Percentiles rank a stretch among this genome's conserved stretches.
Conservation (phyloP, 2,888 invertebrate species). For the Drosophila tripunctata region DNA sequence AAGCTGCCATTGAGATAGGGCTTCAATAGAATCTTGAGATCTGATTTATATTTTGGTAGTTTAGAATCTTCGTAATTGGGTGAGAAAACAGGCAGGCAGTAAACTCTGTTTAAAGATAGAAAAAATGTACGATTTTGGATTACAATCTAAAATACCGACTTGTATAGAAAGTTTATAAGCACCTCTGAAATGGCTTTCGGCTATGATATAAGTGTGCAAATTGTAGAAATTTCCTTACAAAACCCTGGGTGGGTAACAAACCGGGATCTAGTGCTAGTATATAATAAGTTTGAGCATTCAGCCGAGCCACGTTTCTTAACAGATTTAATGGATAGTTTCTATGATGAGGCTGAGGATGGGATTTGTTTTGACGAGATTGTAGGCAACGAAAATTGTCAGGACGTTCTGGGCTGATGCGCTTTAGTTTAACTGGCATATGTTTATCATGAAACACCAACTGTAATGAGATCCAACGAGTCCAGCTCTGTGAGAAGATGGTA, state of each 20-base stretch:
- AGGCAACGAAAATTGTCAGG: background rate
- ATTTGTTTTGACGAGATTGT: too few species aligned
- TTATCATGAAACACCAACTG: conserved; percentile 38
- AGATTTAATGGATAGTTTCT: conserved; percentile 40
- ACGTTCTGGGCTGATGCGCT: background rate
- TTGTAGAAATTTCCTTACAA: conserved; percentile 19
- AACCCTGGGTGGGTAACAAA: conserved; percentile 30
- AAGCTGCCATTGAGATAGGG: conserved; percentile 1
- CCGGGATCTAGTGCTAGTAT: conserved; percentile 32
- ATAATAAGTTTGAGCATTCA: conserved; percentile 42
- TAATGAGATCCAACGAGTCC: conserved; percentile 35
- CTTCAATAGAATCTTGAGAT: background rate
- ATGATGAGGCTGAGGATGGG: too few species aligned
- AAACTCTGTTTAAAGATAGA: conserved; percentile 29
- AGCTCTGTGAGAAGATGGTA: background rate
- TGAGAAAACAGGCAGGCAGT: conserved; percentile 42
- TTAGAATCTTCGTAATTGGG: background rate
- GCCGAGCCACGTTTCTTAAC: conserved; percentile 46
- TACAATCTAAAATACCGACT: too few species aligned
- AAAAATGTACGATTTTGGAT: too few species aligned
- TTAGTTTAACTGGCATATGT: conserved; percentile 10
- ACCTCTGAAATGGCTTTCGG: conserved; percentile 21
- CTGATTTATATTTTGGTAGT: conserved; percentile 34
- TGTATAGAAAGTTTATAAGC: background rate
- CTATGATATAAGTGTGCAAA: conserved; percentile 1